These are phyloP conservation scores for Ips typographus DNA, from an alignment of 1,140 invertebrate species.

Conservation along the genomic window DNA sequence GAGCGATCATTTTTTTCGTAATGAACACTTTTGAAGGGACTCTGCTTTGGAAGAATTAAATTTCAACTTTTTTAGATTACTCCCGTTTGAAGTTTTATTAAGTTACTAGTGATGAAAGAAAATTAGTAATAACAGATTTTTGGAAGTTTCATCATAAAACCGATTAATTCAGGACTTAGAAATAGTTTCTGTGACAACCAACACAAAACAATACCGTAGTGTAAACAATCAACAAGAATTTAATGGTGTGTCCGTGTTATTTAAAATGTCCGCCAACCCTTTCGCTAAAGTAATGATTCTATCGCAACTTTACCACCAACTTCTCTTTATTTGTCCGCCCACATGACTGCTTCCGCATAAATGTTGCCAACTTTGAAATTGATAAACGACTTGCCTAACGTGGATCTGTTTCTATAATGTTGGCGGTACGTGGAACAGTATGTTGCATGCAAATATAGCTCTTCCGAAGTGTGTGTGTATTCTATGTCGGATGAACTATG, in stretches of 20 bases:
- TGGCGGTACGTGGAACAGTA: neutral
- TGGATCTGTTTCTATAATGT: neutral
- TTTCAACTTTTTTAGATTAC: too few species aligned
- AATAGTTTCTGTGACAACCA: too few species aligned
- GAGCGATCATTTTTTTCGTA: conserved; percentile 20
- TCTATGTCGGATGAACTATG: neutral
- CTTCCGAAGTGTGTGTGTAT: neutral
- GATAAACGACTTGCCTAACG: conserved; percentile 2
- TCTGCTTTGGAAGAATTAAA: neutral
- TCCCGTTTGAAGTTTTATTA: too few species aligned
- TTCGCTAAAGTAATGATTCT: neutral
- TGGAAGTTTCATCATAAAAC: too few species aligned
- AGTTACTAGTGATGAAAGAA: too few species aligned
- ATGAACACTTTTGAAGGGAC: conserved; percentile 20
- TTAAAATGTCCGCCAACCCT: neutral
- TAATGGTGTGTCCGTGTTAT: neutral
- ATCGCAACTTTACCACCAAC: neutral
- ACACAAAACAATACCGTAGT: neutral
- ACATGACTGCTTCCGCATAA: neutral
- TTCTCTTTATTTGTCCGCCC: conserved; percentile 7
- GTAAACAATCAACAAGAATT: conserved; percentile 2
- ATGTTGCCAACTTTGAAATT: conserved; percentile 7
- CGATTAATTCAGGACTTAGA: too few species aligned
- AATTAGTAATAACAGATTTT: too few species aligned
- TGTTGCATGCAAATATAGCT: neutral